phyloP scores from a whole-genome alignment of 2,888 invertebrate species.

The Biston stratarius region DNA sequence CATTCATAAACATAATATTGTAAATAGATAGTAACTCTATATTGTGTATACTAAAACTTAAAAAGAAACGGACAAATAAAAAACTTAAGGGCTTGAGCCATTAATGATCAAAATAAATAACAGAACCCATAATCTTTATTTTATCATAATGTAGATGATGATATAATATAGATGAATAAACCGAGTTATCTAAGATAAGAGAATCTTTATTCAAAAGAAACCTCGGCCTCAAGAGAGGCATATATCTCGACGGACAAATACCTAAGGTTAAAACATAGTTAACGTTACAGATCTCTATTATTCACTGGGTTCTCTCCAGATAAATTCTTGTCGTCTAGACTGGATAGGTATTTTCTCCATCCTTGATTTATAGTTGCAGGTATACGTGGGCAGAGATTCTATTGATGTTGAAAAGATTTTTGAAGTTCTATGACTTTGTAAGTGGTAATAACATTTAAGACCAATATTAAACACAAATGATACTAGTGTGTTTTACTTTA shows the following conservation, averaged over 20 bases:
- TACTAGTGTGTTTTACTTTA: neutral
- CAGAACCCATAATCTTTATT: neutral
- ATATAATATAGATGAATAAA: neutral
- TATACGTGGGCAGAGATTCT: slow-evolving; percentile 19
- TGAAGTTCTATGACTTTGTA: neutral
- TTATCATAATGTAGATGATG: too few species aligned
- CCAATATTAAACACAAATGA: neutral
- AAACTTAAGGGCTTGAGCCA: too few species aligned
- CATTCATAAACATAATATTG: too few species aligned
- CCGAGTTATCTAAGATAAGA: slow-evolving; percentile 8
- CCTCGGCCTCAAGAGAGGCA: slow-evolving; percentile 35
- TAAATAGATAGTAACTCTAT: too few species aligned
- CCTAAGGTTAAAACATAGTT: slow-evolving; percentile 42
- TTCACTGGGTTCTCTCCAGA: slow-evolving; percentile 37
- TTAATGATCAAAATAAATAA: neutral
- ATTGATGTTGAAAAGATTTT: slow-evolving; percentile 19
- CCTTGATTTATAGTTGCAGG: slow-evolving; percentile 40
- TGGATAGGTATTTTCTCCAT: slow-evolving; percentile 39
- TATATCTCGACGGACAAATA: slow-evolving; percentile 38
- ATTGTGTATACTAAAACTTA: too few species aligned
- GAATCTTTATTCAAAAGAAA: slow-evolving; percentile 22
- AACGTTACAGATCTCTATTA: slow-evolving; percentile 40
- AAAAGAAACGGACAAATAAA: too few species aligned
- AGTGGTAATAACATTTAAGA: neutral
- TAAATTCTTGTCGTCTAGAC: slow-evolving; percentile 47